Percentiles rank a stretch among this genome's conserved stretches.
phyloP scores from a whole-genome alignment of 2,888 invertebrate species.

The Sepioteuthis lessoniana region DNA sequence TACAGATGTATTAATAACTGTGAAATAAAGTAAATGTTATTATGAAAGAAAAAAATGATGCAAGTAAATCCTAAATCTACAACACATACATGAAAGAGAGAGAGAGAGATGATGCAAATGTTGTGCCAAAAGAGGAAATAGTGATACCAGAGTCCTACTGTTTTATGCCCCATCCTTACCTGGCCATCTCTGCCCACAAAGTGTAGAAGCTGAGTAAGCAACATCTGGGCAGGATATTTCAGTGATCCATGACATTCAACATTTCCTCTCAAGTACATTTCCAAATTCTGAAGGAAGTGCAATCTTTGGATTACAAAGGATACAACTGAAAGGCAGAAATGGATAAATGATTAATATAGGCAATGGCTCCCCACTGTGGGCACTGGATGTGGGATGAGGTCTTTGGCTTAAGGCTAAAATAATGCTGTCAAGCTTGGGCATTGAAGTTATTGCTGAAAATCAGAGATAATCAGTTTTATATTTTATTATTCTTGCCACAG shows the following conservation, averaged over 20 bases:
- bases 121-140: not conserved
- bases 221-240: conserved; percentile 33
- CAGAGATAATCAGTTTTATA: too few species aligned
- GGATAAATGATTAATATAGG: too few species aligned
- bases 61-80: too few species aligned
- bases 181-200: not conserved
- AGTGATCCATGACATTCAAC: conserved; percentile 10
- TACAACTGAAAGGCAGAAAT: conserved; percentile 1
- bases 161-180: not conserved
- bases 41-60: too few species aligned
- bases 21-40: too few species aligned
- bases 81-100: not conserved
- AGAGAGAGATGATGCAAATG: not conserved
- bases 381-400: not conserved
- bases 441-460: not conserved
- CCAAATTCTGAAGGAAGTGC: conserved; percentile 23
- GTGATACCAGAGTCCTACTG: not conserved
- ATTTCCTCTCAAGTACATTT: not conserved
- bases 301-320: not conserved
- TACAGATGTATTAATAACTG: too few species aligned
- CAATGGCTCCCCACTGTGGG: not conserved
- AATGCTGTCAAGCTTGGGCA: not conserved
- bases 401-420: not conserved
- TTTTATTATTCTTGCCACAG: too few species aligned
- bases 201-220: conserved; percentile 8